These are phyloP conservation scores for Cryptocephalus moraei DNA, from an alignment of 2,888 invertebrate genomes.

Conservation along the genomic window DNA sequence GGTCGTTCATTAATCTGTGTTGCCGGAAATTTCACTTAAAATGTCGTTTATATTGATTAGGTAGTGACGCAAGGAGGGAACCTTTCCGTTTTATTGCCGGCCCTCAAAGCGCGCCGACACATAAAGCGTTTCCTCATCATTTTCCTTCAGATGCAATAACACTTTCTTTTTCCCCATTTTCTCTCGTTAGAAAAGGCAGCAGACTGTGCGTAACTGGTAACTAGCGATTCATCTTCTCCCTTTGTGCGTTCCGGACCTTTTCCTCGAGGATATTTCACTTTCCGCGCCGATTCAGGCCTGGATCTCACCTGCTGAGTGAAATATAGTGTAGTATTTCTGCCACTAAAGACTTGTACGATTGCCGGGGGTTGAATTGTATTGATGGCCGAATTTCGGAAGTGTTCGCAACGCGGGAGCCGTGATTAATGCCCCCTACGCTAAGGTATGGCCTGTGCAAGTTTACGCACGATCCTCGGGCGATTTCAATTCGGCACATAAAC, in stretches of 20 bases:
- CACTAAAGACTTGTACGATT: neutral
- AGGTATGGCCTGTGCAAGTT: no score
- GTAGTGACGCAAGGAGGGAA: no score
- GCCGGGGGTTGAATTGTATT: neutral
- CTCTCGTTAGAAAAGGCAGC: conserved; percentile 27
- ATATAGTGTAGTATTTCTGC: neutral
- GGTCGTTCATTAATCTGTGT: no score
- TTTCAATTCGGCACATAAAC: no score
- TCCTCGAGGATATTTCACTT: conserved; percentile 7
- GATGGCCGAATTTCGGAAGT: neutral
- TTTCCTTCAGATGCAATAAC: conserved; percentile 8
- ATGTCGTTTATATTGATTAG: no score
- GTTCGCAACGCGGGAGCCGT: neutral
- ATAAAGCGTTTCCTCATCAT: neutral
- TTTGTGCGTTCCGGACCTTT: conserved; percentile 15
- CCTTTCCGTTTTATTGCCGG: no score
- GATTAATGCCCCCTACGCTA: no score
- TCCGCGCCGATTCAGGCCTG: conserved; percentile 7
- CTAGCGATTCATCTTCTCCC: conserved; percentile 28
- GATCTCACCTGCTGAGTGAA: conserved; percentile 4
- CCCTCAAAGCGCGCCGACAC: no score
- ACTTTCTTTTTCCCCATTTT: conserved; percentile 17
- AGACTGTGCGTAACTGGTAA: conserved; percentile 24
- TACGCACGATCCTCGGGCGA: no score
- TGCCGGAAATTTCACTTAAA: no score